phyloP scores from a whole-genome alignment of 2,888 invertebrate genomes.

The Aquatica leii region DNA sequence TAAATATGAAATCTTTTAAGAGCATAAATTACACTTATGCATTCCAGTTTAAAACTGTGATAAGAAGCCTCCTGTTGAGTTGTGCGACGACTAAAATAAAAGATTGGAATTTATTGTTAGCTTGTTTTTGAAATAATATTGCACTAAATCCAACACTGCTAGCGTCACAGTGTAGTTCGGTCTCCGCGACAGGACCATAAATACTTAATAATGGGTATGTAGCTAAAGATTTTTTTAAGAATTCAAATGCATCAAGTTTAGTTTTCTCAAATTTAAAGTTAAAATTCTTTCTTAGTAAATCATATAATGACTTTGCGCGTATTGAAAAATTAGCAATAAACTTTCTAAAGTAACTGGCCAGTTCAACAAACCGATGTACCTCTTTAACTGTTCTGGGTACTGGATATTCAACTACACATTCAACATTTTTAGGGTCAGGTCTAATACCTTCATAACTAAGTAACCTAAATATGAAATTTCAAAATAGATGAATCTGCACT shows the following conservation, averaged over 20 bases:
- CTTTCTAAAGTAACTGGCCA: constrained; percentile 47
- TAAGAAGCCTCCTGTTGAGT: no score
- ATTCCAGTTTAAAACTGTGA: constrained; percentile 40
- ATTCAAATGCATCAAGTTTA: neutral
- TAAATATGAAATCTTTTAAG: constrained; percentile 47
- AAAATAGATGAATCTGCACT: constrained; percentile 43
- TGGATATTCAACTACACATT: constrained; percentile 41
- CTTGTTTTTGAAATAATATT: no score
- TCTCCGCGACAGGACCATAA: no score
- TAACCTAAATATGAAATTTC: constrained; percentile 36
- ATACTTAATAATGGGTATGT: no score
- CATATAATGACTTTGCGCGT: constrained; percentile 47
- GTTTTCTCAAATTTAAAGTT: neutral
- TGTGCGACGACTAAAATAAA: no score
- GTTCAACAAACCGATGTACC: constrained; percentile 45
- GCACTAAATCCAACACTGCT: no score
- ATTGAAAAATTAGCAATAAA: constrained; percentile 43
- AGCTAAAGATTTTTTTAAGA: no score
- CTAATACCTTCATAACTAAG: constrained; percentile 33
- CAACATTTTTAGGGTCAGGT: constrained; percentile 37
- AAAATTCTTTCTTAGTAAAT: constrained; percentile 19
- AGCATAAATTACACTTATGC: constrained; percentile 44
- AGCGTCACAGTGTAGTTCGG: no score
- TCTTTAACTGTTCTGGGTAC: constrained; percentile 37
- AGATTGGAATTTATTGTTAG: no score